Base-by-base conservation (phyloP, 1,140 invertebrate genomes). In the Hermatobates lingyangjiaoensis region DNA sequence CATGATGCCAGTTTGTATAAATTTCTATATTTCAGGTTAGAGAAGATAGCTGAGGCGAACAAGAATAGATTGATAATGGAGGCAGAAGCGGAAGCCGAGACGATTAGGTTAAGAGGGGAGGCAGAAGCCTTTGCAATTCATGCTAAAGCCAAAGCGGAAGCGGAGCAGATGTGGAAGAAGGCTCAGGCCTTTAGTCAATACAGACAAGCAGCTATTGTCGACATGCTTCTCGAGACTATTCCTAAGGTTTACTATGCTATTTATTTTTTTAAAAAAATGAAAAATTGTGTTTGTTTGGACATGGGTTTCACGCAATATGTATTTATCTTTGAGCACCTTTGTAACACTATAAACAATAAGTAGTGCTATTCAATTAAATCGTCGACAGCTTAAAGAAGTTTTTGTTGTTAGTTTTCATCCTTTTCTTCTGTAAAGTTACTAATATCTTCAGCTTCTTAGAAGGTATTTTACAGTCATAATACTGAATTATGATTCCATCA, bases 121-220 rank as follows among this genome's bases (percentile, higher is more conserved):
- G 92, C 93, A 7, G 88, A 95, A 67, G 91, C 93, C 0, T 93
- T 77, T 66, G 88, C 91, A 21, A 87, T 96, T 62, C 79, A 89
- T 59, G 88, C 87, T 1, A 92, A 91, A 66, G 92, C 91, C 0
- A 87, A 81, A 59, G 92, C 93, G 10, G 92, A 97, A 63, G 89
- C 91, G 3, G 89, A 92, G 68, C 90, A 93, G 70, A 93, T 96
- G 84, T 78, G 83, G 1, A 90, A 90, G 68, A 97, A 97, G 64
- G 93, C 92, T 10, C 89, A 93, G 59, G 93, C 93, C 23, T 96
- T 83, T 78, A 88, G 85, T 62, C 88, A 95, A 62, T 98, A 95
- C 63, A 87, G 90, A 57, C 88, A 87, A 55, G 92, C 93, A 45
- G 93, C 93, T 28, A 92, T 96, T 80, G 79, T 95, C 48, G 92